A percentile compares a stretch with the other conserved stretches of the same genome.
phyloP scores from a whole-genome alignment of 2,113 vertebrate species.

The Psilopogon haemacephalus region DNA sequence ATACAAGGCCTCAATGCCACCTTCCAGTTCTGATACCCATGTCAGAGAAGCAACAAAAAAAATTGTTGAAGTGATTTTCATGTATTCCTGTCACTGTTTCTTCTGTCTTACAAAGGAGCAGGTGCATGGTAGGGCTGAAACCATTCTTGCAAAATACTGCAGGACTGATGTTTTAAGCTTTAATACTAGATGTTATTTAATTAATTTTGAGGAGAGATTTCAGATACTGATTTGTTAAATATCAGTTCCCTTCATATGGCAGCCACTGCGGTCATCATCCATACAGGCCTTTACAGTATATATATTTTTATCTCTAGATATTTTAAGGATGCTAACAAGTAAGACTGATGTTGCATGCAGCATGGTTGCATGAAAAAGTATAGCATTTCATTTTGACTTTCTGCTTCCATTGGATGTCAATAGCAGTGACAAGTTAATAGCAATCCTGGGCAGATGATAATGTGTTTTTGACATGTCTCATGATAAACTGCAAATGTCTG shows the following conservation, averaged over 20 bases:
- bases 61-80: neutral
- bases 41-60: neutral
- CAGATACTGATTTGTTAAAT: neutral
- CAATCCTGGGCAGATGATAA: conserved; percentile 21
- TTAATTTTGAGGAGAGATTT: neutral
- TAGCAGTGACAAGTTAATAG: neutral
- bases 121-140: neutral
- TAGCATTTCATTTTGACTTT: neutral
- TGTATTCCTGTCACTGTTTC: neutral
- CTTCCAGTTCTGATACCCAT: neutral
- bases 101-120: neutral
- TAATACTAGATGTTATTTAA: neutral
- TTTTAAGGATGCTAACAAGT: conserved; percentile 41
- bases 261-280: neutral
- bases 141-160: neutral
- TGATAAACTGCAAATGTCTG: neutral
- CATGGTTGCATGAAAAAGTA: conserved; percentile 11
- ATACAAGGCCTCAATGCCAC: neutral
- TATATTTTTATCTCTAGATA: neutral
- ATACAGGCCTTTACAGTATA: neutral
- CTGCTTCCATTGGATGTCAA: neutral
- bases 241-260: neutral
- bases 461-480: neutral
- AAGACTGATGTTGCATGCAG: conserved; percentile 1
- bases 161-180: neutral